Conservation (phyloP, 2,888 invertebrate genomes). For the Sicus ferrugineus region DNA sequence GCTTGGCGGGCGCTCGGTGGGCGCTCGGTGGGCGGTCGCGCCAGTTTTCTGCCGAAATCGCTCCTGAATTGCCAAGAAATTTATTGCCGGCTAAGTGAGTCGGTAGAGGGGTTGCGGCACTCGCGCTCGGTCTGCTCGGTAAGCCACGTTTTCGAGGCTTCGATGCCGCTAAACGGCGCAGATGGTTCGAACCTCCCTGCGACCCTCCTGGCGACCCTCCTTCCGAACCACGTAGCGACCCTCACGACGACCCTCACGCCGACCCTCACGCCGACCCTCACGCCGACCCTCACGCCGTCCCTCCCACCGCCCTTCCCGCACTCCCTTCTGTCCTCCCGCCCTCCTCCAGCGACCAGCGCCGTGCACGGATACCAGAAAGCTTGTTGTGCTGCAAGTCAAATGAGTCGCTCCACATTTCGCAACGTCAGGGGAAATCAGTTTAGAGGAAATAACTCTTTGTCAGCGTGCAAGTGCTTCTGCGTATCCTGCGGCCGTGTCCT, state of each 20-base stretch:
- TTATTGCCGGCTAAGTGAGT: not conserved
- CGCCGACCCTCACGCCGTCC: no score
- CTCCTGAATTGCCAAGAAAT: conserved; percentile 6
- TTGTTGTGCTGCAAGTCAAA: conserved; percentile 3
- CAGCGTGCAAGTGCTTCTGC: not conserved
- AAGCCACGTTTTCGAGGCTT: not conserved
- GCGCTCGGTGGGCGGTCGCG: not conserved
- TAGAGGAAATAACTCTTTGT: conserved; percentile 1
- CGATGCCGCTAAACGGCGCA: no score
- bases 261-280: no score
- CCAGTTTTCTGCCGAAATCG: no score
- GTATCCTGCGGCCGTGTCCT: no score
- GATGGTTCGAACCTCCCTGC: no score
- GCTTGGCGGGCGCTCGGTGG: not conserved
- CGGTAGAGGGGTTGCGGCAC: not conserved
- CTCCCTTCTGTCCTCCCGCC: no score
- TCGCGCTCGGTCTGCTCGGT: not conserved
- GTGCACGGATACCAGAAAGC: no score
- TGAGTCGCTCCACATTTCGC: conserved; percentile 20
- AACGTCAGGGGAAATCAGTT: conserved; percentile 28
- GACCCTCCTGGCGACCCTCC: no score
- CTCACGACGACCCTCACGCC: no score
- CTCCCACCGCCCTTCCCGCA: not conserved
- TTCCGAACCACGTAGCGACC: no score
- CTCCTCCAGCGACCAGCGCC: no score